phyloP scores from a whole-genome alignment of 2,797 vertebrate genomes.

The Oreochromis mossambicus region DNA sequence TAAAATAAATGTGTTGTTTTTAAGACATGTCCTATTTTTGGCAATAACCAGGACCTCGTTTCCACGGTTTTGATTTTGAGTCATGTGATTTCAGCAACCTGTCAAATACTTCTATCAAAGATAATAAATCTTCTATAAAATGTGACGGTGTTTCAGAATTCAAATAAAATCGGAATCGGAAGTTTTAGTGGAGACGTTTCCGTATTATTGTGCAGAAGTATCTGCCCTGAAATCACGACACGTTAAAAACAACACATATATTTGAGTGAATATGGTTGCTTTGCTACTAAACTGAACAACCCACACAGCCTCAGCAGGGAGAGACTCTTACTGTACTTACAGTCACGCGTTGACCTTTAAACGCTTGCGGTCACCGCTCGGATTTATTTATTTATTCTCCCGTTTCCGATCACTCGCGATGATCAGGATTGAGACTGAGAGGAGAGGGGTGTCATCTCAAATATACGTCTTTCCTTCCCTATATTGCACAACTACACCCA shows the following conservation, averaged over 20 bases:
- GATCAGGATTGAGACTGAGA: neutral
- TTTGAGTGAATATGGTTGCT: neutral
- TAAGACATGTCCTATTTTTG: neutral
- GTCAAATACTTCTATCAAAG: neutral
- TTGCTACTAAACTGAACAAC: neutral
- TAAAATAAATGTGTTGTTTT: constrained; percentile 13
- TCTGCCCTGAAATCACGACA: neutral
- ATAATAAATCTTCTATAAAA: accelerated
- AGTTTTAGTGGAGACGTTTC: neutral
- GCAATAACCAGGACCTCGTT: neutral
- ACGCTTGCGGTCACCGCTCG: neutral
- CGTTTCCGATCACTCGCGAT: neutral
- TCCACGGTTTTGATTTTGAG: neutral
- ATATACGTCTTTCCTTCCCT: neutral
- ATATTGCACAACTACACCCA: neutral
- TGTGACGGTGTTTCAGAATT: neutral
- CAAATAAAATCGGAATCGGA: accelerated
- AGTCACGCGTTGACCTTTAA: constrained; percentile 9
- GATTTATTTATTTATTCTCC: constrained; percentile 38
- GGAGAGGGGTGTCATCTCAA: neutral
- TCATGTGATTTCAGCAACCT: neutral
- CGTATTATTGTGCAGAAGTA: neutral
- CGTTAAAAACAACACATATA: constrained; percentile 14
- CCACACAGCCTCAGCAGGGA: neutral
- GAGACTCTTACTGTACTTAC: constrained; percentile 29